Base-by-base conservation (phyloP, 2,113 vertebrate species). In the Rhabdornis inornatus region DNA sequence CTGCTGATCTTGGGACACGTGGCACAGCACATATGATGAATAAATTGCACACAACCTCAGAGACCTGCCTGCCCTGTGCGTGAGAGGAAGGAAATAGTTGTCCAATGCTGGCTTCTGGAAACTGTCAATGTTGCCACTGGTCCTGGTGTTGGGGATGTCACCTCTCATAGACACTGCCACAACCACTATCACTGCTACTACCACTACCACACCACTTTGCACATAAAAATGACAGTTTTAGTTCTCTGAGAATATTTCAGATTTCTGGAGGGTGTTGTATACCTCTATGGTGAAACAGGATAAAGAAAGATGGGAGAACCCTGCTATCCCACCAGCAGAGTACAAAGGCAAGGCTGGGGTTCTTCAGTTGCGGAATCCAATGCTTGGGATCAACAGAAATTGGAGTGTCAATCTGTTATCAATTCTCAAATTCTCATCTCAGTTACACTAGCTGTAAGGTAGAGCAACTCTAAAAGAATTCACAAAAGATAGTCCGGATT, bases 21-120 rank as follows among this genome's bases (percentile, higher is more conserved):
- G 1, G 9, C 45, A 66, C 40, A 24, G 12, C 3, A 4, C 20
- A 23, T 20, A 11, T 10, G 22, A 17, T 45, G 35, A 37, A 45
- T 47, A 65, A 33, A 61, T 74, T 42, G 3, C 37, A 7, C 1
- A 11, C 0, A 39, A 22, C 39, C 25, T 71, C 65, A 49, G 65
- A 49, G 66, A 45, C 37, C 13, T 68, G 10, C 50, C 17, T 2
- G 1, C 15, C 2, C 15, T 24, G 8, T 4, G 13, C 1, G 3
- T 21, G 56, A 57, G 25, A 66, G 72, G 33, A 55, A 39, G 44
- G 60, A 59, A 91, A 33, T 12, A 0, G 11, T 2, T 11, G 4
- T 9, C 66, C 50, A 45, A 1, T 22, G 55, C 33, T 11, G 22
- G 21, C 21, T 83, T 24, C 25, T 64, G 76, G 42, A 49, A n/a